phyloP scores from a whole-genome alignment of 2,113 vertebrate species.

The Carassius auratus region DNA sequence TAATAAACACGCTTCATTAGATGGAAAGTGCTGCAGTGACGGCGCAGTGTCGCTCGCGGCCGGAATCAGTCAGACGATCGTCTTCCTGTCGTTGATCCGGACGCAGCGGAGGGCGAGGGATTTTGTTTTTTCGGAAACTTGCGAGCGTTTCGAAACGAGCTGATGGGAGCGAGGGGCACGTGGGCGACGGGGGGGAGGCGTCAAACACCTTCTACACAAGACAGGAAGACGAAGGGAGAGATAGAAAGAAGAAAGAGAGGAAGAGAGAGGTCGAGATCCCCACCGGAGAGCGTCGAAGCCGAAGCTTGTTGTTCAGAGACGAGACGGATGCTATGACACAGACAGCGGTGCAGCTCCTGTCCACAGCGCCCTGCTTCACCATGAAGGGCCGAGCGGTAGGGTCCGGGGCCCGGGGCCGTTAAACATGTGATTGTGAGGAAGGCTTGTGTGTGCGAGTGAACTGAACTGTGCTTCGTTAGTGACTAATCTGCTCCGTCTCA shows the following conservation, averaged over 20 bases:
- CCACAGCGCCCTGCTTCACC: slow-evolving; percentile 50
- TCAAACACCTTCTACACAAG: slow-evolving; percentile 51
- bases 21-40: neutral
- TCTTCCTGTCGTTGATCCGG: slow-evolving; percentile 10
- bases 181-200: slow-evolving; percentile 72
- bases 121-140: slow-evolving; percentile 73
- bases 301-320: neutral
- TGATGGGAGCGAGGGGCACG: slow-evolving; percentile 69
- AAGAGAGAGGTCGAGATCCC: slow-evolving; percentile 4
- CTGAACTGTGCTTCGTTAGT: neutral
- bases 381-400: slow-evolving; percentile 74
- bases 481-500: slow-evolving; percentile 43
- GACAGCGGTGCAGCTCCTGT: slow-evolving; percentile 57
- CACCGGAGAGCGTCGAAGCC: neutral
- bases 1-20: neutral
- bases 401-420: neutral
- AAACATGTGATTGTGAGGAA: neutral
- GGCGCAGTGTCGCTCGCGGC: too few relatives aligned
- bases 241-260: slow-evolving; percentile 66
- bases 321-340: slow-evolving; percentile 67
- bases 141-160: slow-evolving; percentile 67
- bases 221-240: slow-evolving; percentile 60
- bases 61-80: neutral
- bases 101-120: slow-evolving; percentile 48
- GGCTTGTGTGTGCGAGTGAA: neutral